Percentiles rank a stretch among this genome's conserved stretches.
Conservation (phyloP, 2,797 vertebrate genomes). For the Gadopsis marmoratus region DNA sequence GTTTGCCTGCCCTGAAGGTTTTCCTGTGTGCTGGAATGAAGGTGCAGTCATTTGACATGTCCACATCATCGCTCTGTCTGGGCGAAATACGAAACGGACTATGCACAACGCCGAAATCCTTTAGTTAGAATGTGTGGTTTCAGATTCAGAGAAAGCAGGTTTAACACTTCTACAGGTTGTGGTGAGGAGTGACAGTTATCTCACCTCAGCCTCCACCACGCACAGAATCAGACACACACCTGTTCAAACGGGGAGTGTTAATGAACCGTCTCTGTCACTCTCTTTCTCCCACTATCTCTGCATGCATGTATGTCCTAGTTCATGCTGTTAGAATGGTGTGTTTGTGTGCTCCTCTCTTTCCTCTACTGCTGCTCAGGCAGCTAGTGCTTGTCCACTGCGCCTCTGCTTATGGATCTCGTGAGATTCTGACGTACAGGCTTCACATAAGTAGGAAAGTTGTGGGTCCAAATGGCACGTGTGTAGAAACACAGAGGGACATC, state of each 20-base stretch:
- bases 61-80: not conserved
- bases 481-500: not conserved
- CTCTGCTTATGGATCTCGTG: constrained; percentile 40
- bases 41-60: not conserved
- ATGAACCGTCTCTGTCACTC: constrained; percentile 66
- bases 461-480: not conserved
- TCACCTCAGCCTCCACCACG: constrained; percentile 38
- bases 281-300: constrained; percentile 33
- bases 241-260: constrained; percentile 85
- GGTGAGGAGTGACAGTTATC: constrained; percentile 65
- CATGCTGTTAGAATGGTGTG: constrained; percentile 23
- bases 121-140: constrained; percentile 2
- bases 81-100: not conserved
- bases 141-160: constrained; percentile 47
- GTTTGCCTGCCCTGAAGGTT: not conserved
- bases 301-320: constrained; percentile 27
- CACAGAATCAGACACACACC: constrained; percentile 73
- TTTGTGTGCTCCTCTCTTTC: constrained; percentile 5
- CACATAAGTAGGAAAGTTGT: not conserved
- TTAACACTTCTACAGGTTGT: constrained; percentile 55
- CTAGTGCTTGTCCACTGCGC: constrained; percentile 51
- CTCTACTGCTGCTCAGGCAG: constrained; percentile 45
- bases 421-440: constrained; percentile 14
- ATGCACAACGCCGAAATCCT: constrained; percentile 19
- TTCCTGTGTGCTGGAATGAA: not conserved